These are phyloP conservation scores for Iguana delicatissima DNA, from an alignment of 2,797 vertebrate genomes.

Conservation along the genomic window DNA sequence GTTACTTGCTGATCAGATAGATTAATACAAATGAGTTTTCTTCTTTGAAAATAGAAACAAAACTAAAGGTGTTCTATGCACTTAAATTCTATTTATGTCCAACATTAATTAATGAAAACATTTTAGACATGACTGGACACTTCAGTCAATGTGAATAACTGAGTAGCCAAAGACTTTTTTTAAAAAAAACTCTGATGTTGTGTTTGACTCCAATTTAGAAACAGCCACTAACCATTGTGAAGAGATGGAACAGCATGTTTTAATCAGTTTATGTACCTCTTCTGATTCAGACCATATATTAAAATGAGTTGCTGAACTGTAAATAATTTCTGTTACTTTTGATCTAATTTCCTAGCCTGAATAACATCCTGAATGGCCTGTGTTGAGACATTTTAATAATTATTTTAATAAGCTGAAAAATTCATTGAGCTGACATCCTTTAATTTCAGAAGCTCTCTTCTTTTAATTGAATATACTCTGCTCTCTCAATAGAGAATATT, in stretches of 20 bases:
- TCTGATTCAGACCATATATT: not conserved
- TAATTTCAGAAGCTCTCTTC: not conserved
- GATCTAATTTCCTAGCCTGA: not conserved
- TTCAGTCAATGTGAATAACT: slow-evolving; percentile 8
- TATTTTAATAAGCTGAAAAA: slow-evolving; percentile 6
- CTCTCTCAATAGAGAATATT: not conserved
- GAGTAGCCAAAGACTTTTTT: not conserved
- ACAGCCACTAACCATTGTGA: not conserved
- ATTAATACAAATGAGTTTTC: not conserved
- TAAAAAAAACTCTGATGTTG: not conserved
- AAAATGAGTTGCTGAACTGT: not conserved
- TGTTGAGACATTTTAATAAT: not conserved
- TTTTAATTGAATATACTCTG: not conserved
- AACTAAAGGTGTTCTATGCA: not conserved
- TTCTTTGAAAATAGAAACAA: not conserved
- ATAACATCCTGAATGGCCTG: not conserved
- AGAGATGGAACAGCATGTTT: not conserved
- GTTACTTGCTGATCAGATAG: slow-evolving; percentile 30
- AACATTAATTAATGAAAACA: slow-evolving; percentile 4
- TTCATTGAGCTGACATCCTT: slow-evolving; percentile 19
- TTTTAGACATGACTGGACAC: not conserved
- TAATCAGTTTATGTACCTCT: slow-evolving; percentile 1
- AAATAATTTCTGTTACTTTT: not conserved
- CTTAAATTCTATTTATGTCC: not conserved
- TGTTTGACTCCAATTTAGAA: not conserved